A percentile compares a stretch with the other conserved stretches of the same genome.
These are phyloP conservation scores for Phasia obesa DNA, from an alignment of 2,888 invertebrate species.

Conservation along the genomic window DNA sequence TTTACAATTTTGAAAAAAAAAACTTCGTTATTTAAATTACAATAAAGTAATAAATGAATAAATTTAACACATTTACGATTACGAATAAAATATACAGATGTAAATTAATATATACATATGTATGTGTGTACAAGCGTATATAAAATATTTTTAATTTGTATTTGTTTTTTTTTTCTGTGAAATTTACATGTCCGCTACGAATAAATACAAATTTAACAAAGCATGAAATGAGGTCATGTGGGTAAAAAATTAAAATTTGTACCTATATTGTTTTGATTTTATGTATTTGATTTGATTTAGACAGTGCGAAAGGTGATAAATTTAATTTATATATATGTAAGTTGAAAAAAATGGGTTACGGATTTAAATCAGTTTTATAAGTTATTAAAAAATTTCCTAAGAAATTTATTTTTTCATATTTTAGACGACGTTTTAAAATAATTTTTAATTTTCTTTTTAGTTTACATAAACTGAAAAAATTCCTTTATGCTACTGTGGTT, in stretches of 20 bases:
- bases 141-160: constrained; percentile 26
- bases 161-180: constrained; percentile 19
- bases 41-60: constrained; percentile 19
- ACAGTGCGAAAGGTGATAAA: constrained; percentile 57
- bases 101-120: neutral
- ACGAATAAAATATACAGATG: neutral
- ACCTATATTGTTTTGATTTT: constrained; percentile 1
- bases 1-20: constrained; percentile 9
- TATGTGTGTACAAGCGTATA: neutral
- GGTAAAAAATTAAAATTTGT: constrained; percentile 36
- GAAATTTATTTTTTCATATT: neutral
- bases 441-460: too few relatives aligned
- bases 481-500: too few relatives aligned
- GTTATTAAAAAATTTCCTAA: too few relatives aligned
- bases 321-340: constrained; percentile 23
- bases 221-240: constrained; percentile 69
- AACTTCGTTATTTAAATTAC: constrained; percentile 30
- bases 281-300: constrained; percentile 15
- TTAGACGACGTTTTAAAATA: too few relatives aligned
- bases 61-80: constrained; percentile 28
- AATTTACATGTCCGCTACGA: constrained; percentile 66
- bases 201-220: constrained; percentile 67
- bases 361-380: too few relatives aligned
- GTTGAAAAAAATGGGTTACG: constrained; percentile 6
- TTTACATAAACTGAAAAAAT: too few relatives aligned